Evolutionary conservation across 2,113 vertebrate genomes (phyloP).

Genomic region (Dolichotis patagonum): DNA sequence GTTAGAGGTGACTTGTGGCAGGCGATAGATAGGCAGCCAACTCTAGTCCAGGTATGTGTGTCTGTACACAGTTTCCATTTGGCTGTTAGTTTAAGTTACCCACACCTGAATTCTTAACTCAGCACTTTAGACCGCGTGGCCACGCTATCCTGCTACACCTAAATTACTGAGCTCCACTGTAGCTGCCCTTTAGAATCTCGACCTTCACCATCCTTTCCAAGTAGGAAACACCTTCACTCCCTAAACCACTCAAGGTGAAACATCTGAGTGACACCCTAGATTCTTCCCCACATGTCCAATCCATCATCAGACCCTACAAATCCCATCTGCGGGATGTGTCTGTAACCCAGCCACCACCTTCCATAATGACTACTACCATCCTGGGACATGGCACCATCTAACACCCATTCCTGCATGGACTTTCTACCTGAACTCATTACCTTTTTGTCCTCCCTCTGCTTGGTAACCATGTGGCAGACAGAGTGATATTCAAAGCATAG

Average conservation of each 20-base stretch:
- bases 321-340: accelerated
- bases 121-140: too few relatives aligned
- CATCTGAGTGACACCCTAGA: not conserved
- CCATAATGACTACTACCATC: accelerated
- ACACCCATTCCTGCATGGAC: not conserved
- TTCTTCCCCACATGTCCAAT: not conserved
- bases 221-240: not conserved
- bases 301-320: not conserved
- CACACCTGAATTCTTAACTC: too few relatives aligned
- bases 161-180: too few relatives aligned
- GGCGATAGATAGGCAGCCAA: not conserved
- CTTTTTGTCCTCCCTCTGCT: not conserved
- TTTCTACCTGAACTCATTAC: not conserved
- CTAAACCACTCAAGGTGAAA: not conserved
- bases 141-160: too few relatives aligned
- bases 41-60: not conserved
- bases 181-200: not conserved
- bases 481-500: not conserved
- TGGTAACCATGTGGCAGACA: not conserved
- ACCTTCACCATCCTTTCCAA: not conserved
- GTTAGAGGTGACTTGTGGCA: not conserved
- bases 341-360: not conserved
- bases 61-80: not conserved
- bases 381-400: not conserved
- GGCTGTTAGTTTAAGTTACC: too few relatives aligned